Evolutionary conservation across 1,140 invertebrate species (phyloP), one percentile per base, ranked within the genome.

Genomic region (Antheraea pernyi): DNA sequence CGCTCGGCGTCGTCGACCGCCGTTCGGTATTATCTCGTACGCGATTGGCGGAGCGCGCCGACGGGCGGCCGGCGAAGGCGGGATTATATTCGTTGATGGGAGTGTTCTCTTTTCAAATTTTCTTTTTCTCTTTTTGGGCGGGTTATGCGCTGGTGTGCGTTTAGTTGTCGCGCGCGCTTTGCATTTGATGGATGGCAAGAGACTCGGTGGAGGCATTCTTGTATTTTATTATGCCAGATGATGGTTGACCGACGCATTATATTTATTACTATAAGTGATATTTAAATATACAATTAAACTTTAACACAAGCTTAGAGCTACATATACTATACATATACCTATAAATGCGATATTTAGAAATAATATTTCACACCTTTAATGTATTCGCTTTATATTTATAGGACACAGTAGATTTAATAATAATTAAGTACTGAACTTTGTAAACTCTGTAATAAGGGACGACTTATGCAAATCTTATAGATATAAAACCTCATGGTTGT

Each of bases 51-150:
- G 71, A 67, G 30, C 61, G n/a, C 59, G 18, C 39, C 62, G 68
- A 69, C 80, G 71, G 79, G 82, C 83, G 84, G 86, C 74, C 60
- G 73, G 65, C 19, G 70, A 70, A 72, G 87, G 85, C 82, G 85
- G 82, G 72, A 76, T 74, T 19, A 66, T 30, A 59, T 19, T 58
- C 46, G 68, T 70, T 76, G 73, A 84, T 88, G 87, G 89, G 89
- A 84, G 89, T 84, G 86, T 87, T 85, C 82, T 80, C 79, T 86
- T 89, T 88, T 86, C 78, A 83, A 86, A 86, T 89, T 89, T 90
- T 85, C 83, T 86, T 91, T 90, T 91, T 89, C 84, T 86, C 85
- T 84, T 90, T 91, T 90, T 90, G 86, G 89, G 84, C 86, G 85
- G 82, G 85, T 75, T 73, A 75, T 83, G 79, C 77, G 76, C 72